Evolutionary conservation across 1,140 invertebrate genomes (phyloP).

Genomic region (Galendromus occidentalis): DNA sequence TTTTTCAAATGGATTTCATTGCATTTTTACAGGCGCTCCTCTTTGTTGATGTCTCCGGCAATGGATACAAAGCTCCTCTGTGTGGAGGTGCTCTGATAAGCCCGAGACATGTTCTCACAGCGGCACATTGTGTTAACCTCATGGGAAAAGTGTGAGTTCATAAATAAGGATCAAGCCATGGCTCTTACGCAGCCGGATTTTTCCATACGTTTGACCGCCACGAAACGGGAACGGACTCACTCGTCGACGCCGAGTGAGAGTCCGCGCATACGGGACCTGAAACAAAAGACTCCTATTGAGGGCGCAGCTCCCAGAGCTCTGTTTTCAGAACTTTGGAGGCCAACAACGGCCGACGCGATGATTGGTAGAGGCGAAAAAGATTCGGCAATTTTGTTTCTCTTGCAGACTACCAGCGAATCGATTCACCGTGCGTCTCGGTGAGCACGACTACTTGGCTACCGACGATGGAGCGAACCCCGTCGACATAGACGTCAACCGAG

Average conservation of each 20-base stretch:
- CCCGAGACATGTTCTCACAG: conserved; percentile 42
- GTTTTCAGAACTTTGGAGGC: too few species aligned
- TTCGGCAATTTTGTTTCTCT: neutral
- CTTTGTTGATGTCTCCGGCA: neutral
- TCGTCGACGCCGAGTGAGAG: too few species aligned
- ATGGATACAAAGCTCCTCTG: conserved; percentile 20
- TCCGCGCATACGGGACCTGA: too few species aligned
- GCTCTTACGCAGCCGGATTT: too few species aligned
- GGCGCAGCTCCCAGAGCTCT: too few species aligned
- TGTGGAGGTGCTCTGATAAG: conserved; percentile 42
- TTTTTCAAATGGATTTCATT: too few species aligned
- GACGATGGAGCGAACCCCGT: conserved; percentile 18
- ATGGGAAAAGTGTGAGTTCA: conserved; percentile 8
- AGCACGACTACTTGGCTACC: conserved; percentile 22
- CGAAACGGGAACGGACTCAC: too few species aligned
- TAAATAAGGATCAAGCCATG: too few species aligned
- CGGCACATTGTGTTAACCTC: conserved; percentile 39
- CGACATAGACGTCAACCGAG: conserved; percentile 14
- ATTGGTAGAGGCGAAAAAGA: too few species aligned
- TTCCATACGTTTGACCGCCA: too few species aligned
- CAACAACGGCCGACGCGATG: too few species aligned
- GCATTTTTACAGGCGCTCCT: neutral
- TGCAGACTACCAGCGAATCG: neutral
- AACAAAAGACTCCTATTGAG: too few species aligned
- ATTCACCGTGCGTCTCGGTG: conserved; percentile 23